phyloP scores from a whole-genome alignment of 2,113 vertebrate species.

The Erinaceus europaeus region DNA sequence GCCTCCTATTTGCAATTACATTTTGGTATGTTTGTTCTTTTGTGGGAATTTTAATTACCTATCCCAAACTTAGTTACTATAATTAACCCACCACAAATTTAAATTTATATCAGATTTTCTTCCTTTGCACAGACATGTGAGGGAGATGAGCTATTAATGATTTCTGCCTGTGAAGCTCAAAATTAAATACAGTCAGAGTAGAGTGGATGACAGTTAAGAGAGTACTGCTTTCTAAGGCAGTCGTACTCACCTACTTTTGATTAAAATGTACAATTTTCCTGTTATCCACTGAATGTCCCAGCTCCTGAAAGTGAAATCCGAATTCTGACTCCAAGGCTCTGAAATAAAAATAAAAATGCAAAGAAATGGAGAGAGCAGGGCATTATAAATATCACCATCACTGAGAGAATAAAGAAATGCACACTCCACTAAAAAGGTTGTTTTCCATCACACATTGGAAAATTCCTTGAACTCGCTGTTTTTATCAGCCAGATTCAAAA shows the following conservation, averaged over 20 bases:
- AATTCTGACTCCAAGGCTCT: background rate
- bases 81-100: slow-evolving; percentile 52
- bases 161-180: slow-evolving; percentile 46
- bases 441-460: background rate
- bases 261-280: background rate
- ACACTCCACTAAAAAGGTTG: background rate
- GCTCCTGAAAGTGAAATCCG: background rate
- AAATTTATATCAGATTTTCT: slow-evolving; percentile 60
- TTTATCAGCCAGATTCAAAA: background rate
- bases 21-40: slow-evolving; percentile 58
- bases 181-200: slow-evolving; percentile 36
- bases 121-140: slow-evolving; percentile 42
- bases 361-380: background rate
- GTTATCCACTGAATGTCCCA: background rate
- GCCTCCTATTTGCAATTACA: slow-evolving; percentile 33
- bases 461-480: background rate
- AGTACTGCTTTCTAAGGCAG: slow-evolving; percentile 18
- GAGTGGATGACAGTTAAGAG: slow-evolving; percentile 27
- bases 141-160: slow-evolving; percentile 57
- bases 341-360: slow-evolving; percentile 2
- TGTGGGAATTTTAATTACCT: slow-evolving; percentile 69
- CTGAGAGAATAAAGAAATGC: slow-evolving; percentile 8
- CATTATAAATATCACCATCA: background rate
- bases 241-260: slow-evolving; percentile 39
- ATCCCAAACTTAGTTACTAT: slow-evolving; percentile 43